Evolutionary conservation across 2,113 vertebrate genomes (phyloP).

Genomic region (Oncorhynchus keta): DNA sequence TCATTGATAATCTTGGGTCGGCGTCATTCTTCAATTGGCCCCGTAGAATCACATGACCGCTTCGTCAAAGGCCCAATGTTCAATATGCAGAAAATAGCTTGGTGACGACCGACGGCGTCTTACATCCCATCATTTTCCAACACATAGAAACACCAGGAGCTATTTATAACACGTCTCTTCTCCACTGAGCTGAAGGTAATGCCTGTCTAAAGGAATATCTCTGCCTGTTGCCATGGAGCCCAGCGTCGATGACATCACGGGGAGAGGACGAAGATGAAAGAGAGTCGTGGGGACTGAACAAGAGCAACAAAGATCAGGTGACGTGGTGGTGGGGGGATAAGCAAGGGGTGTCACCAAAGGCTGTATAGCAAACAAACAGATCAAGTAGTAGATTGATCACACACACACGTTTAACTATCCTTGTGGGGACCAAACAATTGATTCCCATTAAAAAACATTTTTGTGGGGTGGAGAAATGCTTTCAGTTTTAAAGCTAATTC

Average conservation of each 20-base stretch:
- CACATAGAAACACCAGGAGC: constrained; percentile 59
- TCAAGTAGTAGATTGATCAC: too few relatives aligned
- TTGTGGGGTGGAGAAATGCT: too few relatives aligned
- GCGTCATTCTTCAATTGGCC: constrained; percentile 4
- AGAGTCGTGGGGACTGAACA: constrained; percentile 38
- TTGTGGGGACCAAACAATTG: too few relatives aligned
- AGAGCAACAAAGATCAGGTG: constrained; percentile 44
- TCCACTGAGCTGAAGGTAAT: constrained; percentile 32
- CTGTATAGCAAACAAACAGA: too few relatives aligned
- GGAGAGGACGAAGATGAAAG: constrained; percentile 46
- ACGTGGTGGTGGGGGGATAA: constrained; percentile 1
- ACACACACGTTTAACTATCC: too few relatives aligned
- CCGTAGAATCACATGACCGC: constrained; percentile 16
- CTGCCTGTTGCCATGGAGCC: constrained; percentile 72
- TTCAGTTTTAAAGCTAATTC: too few relatives aligned
- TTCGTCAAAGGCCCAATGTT: constrained; percentile 39
- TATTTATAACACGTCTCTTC: constrained; percentile 67
- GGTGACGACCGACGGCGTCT: neutral
- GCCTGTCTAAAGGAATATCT: constrained; percentile 51
- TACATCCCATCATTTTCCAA: constrained; percentile 11
- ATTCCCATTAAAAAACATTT: too few relatives aligned
- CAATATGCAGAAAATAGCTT: constrained; percentile 21
- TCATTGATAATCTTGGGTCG: too few relatives aligned
- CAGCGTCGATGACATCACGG: constrained; percentile 69
- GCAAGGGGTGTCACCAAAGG: too few relatives aligned